Base-by-base conservation (phyloP, 2,888 invertebrate species). In the Drosophila robusta region DNA sequence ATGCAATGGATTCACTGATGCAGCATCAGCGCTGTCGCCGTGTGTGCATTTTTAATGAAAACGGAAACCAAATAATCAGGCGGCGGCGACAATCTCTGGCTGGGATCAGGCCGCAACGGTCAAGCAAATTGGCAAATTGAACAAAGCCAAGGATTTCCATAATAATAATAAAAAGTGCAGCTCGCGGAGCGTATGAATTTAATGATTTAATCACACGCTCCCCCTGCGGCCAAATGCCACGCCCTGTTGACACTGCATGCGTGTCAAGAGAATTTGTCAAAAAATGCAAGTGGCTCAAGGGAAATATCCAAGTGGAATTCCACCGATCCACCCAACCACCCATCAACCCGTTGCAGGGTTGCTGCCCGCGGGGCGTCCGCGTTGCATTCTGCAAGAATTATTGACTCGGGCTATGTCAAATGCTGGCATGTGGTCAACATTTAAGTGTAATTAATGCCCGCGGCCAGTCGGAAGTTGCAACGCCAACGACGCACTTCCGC, bases 361-460 rank as follows among this genome's bases (percentile, higher is more conserved):
- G 47, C 9, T 32, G 41, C 29, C 67, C 64, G 54, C 67, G 58
- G 70, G 76, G 61, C 67, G 22, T 44, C n/a, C 29, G 12, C 50
- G 54, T 56, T 78, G 87, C 85, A 89, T 64, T 78, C 44, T 62
- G 54, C 70, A 61, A 65, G 54, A 66, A 62, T 76, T 87, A 72
- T 84, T 82, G 80, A 85, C 86, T 85, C 79, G 36, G 24, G 3
- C 34, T 9, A 3, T 73, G 85, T 51, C 87, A 90, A 91, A 91
- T 92, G 90, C 86, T 90, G 87, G 91, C 91, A 91, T 91, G 92
- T 91, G 91, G 92, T 91, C 90, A 91, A 88, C 81, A 88, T 90
- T 90, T 91, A 90, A 91, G 91, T 91, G 90, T 91, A 92, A 91
- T 91, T 92, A 91, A 89, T 90, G 91, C 91, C 92, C 70, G 70